Conservation (phyloP, 2,888 invertebrate genomes). For the Esperia sulphurella region DNA sequence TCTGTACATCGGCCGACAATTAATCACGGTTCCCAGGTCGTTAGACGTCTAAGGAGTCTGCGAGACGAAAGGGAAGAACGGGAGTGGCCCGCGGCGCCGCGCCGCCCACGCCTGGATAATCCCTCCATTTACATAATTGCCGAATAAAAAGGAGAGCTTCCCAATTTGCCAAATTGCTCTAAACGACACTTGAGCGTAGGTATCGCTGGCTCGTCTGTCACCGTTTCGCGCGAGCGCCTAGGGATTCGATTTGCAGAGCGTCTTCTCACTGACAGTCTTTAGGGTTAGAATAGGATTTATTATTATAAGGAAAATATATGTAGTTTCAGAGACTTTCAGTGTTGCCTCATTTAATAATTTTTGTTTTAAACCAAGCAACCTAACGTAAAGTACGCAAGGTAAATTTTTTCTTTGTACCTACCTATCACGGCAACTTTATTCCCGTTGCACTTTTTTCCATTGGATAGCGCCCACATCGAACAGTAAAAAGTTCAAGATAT, state of each 20-base stretch:
- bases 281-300: too few relatives aligned
- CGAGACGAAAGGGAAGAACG: slow-evolving; percentile 63
- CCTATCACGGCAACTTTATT: too few relatives aligned
- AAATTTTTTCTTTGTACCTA: too few relatives aligned
- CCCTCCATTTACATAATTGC: slow-evolving; percentile 80
- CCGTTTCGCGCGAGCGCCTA: background rate
- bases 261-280: too few relatives aligned
- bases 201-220: background rate
- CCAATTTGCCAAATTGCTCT: slow-evolving; percentile 79
- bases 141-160: slow-evolving; percentile 77
- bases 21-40: slow-evolving; percentile 71
- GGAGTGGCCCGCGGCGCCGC: slow-evolving; percentile 67
- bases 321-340: too few relatives aligned
- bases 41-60: slow-evolving; percentile 44
- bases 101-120: slow-evolving; percentile 73
- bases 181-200: slow-evolving; percentile 61
- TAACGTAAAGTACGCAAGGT: too few relatives aligned
- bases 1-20: slow-evolving; percentile 50
- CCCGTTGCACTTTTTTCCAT: too few relatives aligned
- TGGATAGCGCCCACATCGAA: too few relatives aligned
- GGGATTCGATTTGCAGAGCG: background rate
- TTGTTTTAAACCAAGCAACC: too few relatives aligned
- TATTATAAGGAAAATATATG: too few relatives aligned
- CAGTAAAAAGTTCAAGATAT: too few relatives aligned
- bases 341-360: too few relatives aligned